Conservation (phyloP, 2,797 vertebrate genomes). For the Sebastes ruberrimus region DNA sequence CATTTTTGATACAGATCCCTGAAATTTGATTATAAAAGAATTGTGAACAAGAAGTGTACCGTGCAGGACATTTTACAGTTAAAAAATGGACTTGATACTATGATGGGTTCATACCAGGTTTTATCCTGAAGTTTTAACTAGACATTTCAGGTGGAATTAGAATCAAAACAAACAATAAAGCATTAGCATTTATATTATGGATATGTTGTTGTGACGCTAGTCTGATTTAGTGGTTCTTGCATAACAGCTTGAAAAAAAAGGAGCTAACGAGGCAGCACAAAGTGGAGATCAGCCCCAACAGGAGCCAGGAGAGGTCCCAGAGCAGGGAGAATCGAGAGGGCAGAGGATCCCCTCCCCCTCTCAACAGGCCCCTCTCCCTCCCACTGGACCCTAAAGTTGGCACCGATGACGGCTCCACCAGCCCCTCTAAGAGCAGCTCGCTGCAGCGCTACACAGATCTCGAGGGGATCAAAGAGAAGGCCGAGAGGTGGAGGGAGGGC, state of each 20-base stretch:
- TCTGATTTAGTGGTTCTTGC: slow-evolving; percentile 19
- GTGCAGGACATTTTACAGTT: not conserved
- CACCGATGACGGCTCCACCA: slow-evolving; percentile 25
- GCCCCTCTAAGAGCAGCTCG: slow-evolving; percentile 54
- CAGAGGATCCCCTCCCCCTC: slow-evolving; percentile 59
- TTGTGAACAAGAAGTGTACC: not conserved
- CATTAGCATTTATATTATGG: not conserved
- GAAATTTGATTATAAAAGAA: not conserved
- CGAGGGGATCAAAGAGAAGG: slow-evolving; percentile 81
- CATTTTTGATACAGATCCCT: not conserved
- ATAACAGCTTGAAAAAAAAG: slow-evolving; percentile 78
- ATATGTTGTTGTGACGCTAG: not conserved
- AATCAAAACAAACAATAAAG: not conserved
- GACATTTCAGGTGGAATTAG: not conserved
- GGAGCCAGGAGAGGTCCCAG: slow-evolving; percentile 1
- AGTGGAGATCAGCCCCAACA: slow-evolving; percentile 59
- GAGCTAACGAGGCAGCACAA: slow-evolving; percentile 79
- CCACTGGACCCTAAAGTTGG: slow-evolving; percentile 53
- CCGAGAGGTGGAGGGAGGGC: slow-evolving; percentile 86
- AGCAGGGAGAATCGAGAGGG: slow-evolving; percentile 32
- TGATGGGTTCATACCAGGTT: not conserved
- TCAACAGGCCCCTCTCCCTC: slow-evolving; percentile 79
- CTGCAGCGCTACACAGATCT: slow-evolving; percentile 85
- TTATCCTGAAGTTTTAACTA: not conserved
- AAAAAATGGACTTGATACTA: not conserved